Evolutionary conservation across 2,797 vertebrate genomes (phyloP).

Genomic region (Oreochromis mossambicus): DNA sequence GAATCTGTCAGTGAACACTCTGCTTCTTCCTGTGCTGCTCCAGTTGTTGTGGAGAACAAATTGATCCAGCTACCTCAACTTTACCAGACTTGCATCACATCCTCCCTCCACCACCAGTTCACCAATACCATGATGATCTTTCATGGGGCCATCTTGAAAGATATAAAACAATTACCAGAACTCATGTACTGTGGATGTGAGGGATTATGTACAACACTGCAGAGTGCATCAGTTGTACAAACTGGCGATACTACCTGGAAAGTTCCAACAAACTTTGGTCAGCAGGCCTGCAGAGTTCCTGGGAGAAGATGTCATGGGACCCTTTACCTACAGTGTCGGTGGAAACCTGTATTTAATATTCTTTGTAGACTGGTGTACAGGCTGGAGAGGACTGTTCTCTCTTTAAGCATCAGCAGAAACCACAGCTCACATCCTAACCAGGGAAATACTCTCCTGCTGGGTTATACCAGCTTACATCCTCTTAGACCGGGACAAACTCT

Average conservation of each 20-base stretch:
- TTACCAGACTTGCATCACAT: too few species aligned
- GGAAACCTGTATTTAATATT: accelerated
- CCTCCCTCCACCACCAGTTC: too few species aligned
- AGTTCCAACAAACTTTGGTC: accelerated
- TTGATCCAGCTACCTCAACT: too few species aligned
- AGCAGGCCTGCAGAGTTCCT: accelerated
- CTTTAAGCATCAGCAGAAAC: neutral
- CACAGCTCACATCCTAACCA: neutral
- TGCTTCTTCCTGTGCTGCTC: too few species aligned
- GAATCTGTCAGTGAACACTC: too few species aligned
- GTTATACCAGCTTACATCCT: neutral
- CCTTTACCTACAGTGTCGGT: accelerated
- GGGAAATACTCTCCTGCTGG: neutral
- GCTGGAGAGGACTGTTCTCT: accelerated
- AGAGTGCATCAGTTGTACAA: accelerated
- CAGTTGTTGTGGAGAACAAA: too few species aligned
- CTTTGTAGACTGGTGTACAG: accelerated
- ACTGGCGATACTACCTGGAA: accelerated
- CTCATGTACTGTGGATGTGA: accelerated
- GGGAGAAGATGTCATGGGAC: accelerated
- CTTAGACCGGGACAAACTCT: neutral
- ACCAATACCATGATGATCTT: too few species aligned
- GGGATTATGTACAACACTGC: neutral
- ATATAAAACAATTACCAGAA: too few species aligned
- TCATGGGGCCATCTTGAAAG: too few species aligned